Evolutionary conservation across 2,888 invertebrate species (phyloP).

Genomic region (Pyrochroa serraticornis): DNA sequence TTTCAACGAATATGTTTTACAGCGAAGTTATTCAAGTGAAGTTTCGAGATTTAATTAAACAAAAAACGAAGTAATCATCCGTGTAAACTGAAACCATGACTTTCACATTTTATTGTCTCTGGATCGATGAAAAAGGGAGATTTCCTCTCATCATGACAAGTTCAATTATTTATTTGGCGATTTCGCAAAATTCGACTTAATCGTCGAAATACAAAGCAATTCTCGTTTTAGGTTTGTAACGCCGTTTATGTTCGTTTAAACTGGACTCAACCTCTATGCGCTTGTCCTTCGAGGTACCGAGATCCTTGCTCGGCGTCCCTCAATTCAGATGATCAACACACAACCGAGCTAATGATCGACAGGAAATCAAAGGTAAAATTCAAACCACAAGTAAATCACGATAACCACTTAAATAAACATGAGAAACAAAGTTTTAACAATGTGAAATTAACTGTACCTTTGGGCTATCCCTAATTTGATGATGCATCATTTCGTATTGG

Average conservation of each 20-base stretch:
- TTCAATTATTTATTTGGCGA: too few relatives aligned
- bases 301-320: conserved; percentile 91
- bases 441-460: too few relatives aligned
- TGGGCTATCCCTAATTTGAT: neutral
- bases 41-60: too few relatives aligned
- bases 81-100: conserved; percentile 11
- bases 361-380: conserved; percentile 76
- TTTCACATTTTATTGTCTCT: neutral
- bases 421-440: too few relatives aligned
- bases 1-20: too few relatives aligned
- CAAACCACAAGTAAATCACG: neutral
- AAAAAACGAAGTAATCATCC: conserved; percentile 3
- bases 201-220: conserved; percentile 3
- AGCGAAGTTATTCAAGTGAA: too few relatives aligned
- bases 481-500: too few relatives aligned
- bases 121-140: too few relatives aligned
- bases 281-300: conserved; percentile 86
- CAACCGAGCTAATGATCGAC: conserved; percentile 87
- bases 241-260: conserved; percentile 91
- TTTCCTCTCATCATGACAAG: too few relatives aligned
- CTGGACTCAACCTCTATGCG: conserved; percentile 91
- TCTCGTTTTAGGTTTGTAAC: conserved; percentile 77
- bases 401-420: too few relatives aligned
- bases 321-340: conserved; percentile 89
- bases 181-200: too few relatives aligned